Evolutionary conservation across 2,888 invertebrate species (phyloP).

Genomic region (Phymatocera aterrima): DNA sequence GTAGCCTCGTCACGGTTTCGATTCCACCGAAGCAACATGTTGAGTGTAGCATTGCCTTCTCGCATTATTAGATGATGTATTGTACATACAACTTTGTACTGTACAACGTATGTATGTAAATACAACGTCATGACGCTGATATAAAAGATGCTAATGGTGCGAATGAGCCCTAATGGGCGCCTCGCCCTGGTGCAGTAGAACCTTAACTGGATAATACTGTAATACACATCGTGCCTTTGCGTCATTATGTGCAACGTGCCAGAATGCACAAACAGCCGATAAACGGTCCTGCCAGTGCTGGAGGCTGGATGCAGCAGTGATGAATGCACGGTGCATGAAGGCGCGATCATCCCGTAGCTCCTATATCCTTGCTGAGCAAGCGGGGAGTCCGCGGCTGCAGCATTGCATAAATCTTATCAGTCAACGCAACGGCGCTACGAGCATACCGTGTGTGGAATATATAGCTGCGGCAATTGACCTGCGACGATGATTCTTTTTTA

Average conservation of each 20-base stretch:
- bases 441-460: neutral
- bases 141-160: constrained; percentile 6
- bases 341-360: neutral
- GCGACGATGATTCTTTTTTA: too few relatives aligned
- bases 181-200: constrained; percentile 19
- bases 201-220: constrained; percentile 43
- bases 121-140: neutral
- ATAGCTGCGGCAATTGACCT: neutral
- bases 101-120: too few relatives aligned
- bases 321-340: constrained; percentile 14
- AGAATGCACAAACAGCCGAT: constrained; percentile 40
- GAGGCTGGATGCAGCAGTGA: constrained; percentile 8
- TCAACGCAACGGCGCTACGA: neutral
- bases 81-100: too few relatives aligned
- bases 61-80: neutral
- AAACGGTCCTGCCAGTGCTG: constrained; percentile 14
- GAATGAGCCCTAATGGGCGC: constrained; percentile 23
- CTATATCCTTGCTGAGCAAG: neutral
- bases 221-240: constrained; percentile 39
- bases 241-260: constrained; percentile 26
- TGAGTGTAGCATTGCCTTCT: neutral
- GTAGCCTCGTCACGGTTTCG: neutral
- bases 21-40: neutral
- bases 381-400: neutral
- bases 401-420: constrained; percentile 6